Evolutionary conservation across 1,140 invertebrate species (phyloP).

Genomic region (Melanaphis sacchari): DNA sequence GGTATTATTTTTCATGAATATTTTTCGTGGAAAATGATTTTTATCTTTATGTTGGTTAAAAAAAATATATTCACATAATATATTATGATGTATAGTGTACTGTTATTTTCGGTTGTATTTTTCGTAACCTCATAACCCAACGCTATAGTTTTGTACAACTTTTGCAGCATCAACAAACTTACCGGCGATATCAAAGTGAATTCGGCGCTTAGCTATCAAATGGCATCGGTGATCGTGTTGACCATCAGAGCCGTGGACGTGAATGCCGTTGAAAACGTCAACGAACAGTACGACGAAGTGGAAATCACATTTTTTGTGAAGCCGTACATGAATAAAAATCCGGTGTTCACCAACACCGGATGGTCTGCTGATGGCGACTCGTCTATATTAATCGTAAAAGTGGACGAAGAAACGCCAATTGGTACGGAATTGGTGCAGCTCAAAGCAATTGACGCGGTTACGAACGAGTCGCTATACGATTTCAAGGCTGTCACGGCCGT

Average conservation of each 20-base stretch:
- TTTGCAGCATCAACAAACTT: slow-evolving; percentile 70
- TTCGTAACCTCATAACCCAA: not conserved
- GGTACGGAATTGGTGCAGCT: slow-evolving; percentile 78
- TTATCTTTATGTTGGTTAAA: not conserved
- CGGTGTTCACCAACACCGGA: slow-evolving; percentile 75
- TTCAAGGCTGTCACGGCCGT: slow-evolving; percentile 59
- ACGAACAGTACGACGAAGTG: slow-evolving; percentile 71
- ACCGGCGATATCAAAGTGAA: slow-evolving; percentile 76
- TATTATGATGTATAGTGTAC: not conserved
- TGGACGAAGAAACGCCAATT: slow-evolving; percentile 81
- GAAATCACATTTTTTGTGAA: slow-evolving; percentile 83
- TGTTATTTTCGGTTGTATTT: not conserved
- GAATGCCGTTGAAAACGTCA: slow-evolving; percentile 73
- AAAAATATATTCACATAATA: not conserved
- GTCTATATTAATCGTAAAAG: slow-evolving; percentile 71
- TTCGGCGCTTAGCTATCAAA: slow-evolving; percentile 77
- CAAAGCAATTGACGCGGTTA: slow-evolving; percentile 76
- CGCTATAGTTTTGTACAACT: not conserved
- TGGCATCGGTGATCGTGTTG: slow-evolving; percentile 79
- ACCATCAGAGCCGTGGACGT: slow-evolving; percentile 76
- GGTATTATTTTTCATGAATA: not conserved
- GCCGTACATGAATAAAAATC: slow-evolving; percentile 80
- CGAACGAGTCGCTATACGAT: slow-evolving; percentile 58
- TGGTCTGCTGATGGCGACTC: slow-evolving; percentile 69
- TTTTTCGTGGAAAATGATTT: not conserved